A percentile compares a stretch with the other conserved stretches of the same genome.
phyloP scores from a whole-genome alignment of 2,797 vertebrate species.

The Darevskia nairensis region DNA sequence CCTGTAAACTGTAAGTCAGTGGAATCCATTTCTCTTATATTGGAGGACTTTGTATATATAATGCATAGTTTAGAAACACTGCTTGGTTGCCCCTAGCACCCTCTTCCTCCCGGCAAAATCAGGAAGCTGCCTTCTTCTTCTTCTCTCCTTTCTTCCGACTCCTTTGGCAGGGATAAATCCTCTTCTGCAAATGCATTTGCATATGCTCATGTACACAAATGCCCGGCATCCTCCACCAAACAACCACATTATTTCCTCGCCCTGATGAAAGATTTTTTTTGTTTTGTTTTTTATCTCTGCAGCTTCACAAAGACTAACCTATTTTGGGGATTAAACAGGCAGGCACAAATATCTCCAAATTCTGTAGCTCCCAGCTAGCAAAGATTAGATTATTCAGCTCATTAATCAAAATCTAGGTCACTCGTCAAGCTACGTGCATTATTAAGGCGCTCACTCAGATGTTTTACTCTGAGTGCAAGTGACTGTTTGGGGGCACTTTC shows the following conservation, averaged over 20 bases:
- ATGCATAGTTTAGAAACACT: too few relatives aligned
- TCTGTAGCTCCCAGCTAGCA: conserved; percentile 38
- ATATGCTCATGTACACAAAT: not conserved
- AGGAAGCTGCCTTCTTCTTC: not conserved
- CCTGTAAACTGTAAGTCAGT: too few relatives aligned
- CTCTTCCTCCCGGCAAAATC: not conserved
- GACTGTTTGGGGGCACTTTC: not conserved
- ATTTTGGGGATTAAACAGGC: conserved; percentile 54
- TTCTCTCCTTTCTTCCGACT: conserved; percentile 7
- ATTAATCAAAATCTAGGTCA: conserved; percentile 66
- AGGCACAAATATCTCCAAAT: conserved; percentile 61
- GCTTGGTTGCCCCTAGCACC: too few relatives aligned
- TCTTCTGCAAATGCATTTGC: conserved; percentile 9
- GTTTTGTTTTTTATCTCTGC: not conserved
- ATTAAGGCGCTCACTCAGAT: conserved; percentile 29
- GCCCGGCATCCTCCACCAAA: conserved; percentile 30
- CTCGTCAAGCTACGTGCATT: not conserved
- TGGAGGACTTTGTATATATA: too few relatives aligned
- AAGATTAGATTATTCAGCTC: conserved; percentile 56
- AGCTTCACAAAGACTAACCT: conserved; percentile 37
- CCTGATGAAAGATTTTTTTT: conserved; percentile 18
- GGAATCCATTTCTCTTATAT: too few relatives aligned
- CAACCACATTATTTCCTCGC: conserved; percentile 1
- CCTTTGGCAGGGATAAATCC: conserved; percentile 35
- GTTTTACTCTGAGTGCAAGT: conserved; percentile 34